Conservation (phyloP, 2,113 vertebrate species). For the Hystrix cristata region DNA sequence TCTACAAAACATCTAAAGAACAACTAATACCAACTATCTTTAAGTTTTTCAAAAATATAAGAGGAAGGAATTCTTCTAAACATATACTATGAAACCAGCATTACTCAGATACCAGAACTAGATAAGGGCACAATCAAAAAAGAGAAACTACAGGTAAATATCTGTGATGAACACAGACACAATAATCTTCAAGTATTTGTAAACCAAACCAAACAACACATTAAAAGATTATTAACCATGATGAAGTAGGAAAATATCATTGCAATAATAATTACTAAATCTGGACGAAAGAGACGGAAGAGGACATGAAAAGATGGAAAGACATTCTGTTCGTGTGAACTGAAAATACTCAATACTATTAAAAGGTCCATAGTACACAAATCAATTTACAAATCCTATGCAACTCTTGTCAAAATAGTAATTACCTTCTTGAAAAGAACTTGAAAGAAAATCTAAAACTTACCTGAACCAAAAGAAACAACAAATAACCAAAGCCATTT, state of each 20-base stretch:
- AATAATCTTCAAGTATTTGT: background rate
- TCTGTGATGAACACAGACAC: background rate
- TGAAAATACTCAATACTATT: background rate
- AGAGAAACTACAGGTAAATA: background rate
- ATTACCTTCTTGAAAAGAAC: background rate
- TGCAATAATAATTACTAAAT: background rate
- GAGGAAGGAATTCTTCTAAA: background rate
- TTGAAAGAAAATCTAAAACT: background rate
- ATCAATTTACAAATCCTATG: background rate
- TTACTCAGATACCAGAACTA: background rate
- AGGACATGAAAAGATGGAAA: background rate
- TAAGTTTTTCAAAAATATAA: background rate
- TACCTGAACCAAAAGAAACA: background rate
- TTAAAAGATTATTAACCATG: background rate
- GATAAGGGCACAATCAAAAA: background rate
- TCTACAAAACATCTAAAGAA: background rate
- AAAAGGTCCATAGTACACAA: background rate
- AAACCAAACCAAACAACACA: background rate
- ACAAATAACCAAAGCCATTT: background rate
- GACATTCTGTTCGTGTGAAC: background rate
- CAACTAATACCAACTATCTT: background rate
- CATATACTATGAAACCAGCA: background rate
- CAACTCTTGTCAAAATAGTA: background rate
- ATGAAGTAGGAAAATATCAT: background rate
- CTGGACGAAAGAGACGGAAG: background rate